These are phyloP conservation scores for Brienomyrus brachyistius DNA, from an alignment of 2,113 vertebrate genomes.

Conservation along the genomic window DNA sequence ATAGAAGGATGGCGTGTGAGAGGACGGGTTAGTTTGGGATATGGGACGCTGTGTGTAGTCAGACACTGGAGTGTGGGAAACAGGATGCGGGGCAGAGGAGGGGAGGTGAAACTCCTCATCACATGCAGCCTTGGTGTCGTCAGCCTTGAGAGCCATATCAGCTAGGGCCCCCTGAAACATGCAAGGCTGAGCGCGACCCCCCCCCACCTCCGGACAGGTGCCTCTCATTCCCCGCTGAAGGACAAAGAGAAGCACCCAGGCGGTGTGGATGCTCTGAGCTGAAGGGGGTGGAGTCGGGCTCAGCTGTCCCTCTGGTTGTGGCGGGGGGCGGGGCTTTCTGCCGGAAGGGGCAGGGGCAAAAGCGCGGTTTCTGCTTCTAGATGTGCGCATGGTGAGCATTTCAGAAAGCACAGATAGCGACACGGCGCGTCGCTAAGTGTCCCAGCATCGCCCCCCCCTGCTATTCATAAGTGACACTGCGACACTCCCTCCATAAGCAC, in stretches of 20 bases:
- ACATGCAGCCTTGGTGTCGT: slow-evolving; percentile 8
- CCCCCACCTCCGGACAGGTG: slow-evolving; percentile 42
- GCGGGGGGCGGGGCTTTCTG: not conserved
- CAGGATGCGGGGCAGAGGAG: not conserved
- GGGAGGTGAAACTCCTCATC: not conserved
- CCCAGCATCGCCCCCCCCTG: not conserved
- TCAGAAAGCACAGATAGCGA: not conserved
- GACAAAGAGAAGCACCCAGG: slow-evolving; percentile 18
- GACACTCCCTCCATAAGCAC: not conserved
- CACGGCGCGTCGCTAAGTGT: not conserved
- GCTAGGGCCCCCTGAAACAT: slow-evolving; percentile 31
- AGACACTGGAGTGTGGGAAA: slow-evolving; percentile 22
- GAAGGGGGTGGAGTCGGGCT: not conserved
- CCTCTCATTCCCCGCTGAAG: slow-evolving; percentile 35
- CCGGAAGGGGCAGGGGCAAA: not conserved
- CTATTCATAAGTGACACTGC: not conserved
- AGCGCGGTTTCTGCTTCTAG: not conserved
- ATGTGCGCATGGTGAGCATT: not conserved
- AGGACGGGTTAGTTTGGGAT: slow-evolving; percentile 9
- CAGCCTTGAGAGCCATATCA: slow-evolving; percentile 45
- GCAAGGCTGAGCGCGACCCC: slow-evolving; percentile 39
- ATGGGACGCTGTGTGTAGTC: not conserved
- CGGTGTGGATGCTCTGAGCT: not conserved
- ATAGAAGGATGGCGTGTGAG: not conserved
- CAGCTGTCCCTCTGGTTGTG: not conserved